Conservation (phyloP, 2,797 vertebrate species). For the Bufotes viridis region DNA sequence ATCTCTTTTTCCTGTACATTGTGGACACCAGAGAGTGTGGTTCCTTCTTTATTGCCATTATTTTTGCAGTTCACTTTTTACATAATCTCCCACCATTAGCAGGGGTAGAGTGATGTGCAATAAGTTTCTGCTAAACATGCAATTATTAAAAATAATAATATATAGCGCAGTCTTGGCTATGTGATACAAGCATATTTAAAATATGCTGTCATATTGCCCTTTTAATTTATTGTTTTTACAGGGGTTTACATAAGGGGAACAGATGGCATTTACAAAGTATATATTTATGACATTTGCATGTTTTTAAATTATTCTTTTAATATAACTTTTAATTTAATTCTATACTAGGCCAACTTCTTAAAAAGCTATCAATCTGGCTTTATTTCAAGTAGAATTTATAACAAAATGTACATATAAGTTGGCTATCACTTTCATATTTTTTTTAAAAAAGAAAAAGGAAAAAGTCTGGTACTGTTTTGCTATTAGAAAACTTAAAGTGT, state of each 20-base stretch:
- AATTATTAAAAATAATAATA: not conserved
- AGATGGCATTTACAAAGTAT: not conserved
- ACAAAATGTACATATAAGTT: not conserved
- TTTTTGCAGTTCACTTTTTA: too few relatives aligned
- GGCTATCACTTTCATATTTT: not conserved
- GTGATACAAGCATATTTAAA: not conserved
- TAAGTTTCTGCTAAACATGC: too few relatives aligned
- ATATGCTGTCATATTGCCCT: not conserved
- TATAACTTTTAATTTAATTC: not conserved
- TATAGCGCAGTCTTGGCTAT: not conserved
- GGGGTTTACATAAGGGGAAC: not conserved
- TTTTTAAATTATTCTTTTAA: conserved; percentile 18
- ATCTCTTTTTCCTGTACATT: too few relatives aligned
- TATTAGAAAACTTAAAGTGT: too few relatives aligned
- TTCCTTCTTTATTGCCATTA: too few relatives aligned
- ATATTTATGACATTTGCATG: not conserved
- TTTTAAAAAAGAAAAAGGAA: not conserved
- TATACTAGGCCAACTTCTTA: not conserved
- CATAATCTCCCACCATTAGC: too few relatives aligned
- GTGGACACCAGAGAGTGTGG: too few relatives aligned
- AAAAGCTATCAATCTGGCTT: conserved; percentile 1
- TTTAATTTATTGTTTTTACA: not conserved
- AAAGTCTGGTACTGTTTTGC: too few relatives aligned
- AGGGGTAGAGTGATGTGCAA: too few relatives aligned
- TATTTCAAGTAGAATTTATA: conserved; percentile 11